phyloP scores from a whole-genome alignment of 2,888 invertebrate genomes.

The Flexamia atlantica region DNA sequence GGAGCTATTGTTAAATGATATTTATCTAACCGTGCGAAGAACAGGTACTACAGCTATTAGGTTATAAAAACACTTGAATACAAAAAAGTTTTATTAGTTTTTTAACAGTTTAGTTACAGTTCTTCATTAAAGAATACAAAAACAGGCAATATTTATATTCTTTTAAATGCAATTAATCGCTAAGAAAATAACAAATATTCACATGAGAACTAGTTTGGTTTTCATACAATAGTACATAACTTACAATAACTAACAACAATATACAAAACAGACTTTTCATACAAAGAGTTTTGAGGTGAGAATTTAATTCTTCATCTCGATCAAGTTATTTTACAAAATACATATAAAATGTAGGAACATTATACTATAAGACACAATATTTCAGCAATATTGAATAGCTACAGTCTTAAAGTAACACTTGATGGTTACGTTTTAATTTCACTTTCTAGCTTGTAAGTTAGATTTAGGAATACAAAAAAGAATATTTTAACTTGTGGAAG shows the following conservation, averaged over 20 bases:
- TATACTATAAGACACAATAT: constrained; percentile 24
- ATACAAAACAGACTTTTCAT: constrained; percentile 66
- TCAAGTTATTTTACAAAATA: constrained; percentile 36
- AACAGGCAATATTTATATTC: not conserved
- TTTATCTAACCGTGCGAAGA: too few species aligned
- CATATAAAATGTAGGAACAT: constrained; percentile 29
- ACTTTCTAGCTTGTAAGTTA: too few species aligned
- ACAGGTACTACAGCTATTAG: too few species aligned
- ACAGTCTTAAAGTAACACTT: constrained; percentile 16
- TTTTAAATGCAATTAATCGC: constrained; percentile 51
- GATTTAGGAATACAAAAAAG: too few species aligned
- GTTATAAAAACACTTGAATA: too few species aligned
- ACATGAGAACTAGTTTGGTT: constrained; percentile 38
- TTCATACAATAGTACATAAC: constrained; percentile 43
- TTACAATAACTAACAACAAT: constrained; percentile 65
- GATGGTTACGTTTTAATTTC: too few species aligned
- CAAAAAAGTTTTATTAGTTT: not conserved
- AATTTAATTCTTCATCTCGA: constrained; percentile 49
- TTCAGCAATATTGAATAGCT: constrained; percentile 16
- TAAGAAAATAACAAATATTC: constrained; percentile 54
- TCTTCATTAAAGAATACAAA: not conserved
- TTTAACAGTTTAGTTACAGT: not conserved
- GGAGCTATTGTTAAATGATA: too few species aligned
- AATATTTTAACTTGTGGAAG: too few species aligned
- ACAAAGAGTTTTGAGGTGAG: constrained; percentile 66